phyloP scores from a whole-genome alignment of 2,113 vertebrate genomes.

The Euleptes europaea region DNA sequence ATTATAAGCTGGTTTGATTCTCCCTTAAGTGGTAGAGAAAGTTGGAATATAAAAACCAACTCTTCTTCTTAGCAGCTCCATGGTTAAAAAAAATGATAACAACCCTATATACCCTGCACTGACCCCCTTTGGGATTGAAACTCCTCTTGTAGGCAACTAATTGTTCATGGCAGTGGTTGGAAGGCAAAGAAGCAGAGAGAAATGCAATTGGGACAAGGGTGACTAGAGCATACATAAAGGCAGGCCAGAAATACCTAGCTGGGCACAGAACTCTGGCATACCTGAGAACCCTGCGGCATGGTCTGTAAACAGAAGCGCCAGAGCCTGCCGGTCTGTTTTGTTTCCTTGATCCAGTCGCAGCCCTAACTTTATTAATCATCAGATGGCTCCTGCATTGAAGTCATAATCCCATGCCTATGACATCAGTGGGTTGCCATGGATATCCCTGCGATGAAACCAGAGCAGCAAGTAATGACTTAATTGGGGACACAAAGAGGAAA shows the following conservation, averaged over 20 bases:
- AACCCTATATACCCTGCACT: too few relatives aligned
- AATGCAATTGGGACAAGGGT: too few relatives aligned
- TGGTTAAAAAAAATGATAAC: too few relatives aligned
- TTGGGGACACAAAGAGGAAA: conserved; percentile 15
- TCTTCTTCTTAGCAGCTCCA: too few relatives aligned
- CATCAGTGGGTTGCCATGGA: neutral
- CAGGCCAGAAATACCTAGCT: neutral
- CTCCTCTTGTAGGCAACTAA: too few relatives aligned
- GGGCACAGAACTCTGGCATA: neutral
- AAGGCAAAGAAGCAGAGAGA: too few relatives aligned
- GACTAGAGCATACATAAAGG: neutral
- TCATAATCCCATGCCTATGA: neutral
- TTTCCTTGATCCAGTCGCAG: neutral
- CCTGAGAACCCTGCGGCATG: neutral
- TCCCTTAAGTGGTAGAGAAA: too few relatives aligned
- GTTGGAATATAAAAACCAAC: too few relatives aligned
- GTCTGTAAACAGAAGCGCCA: neutral
- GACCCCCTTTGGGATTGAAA: too few relatives aligned
- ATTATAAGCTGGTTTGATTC: too few relatives aligned
- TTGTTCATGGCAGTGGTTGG: too few relatives aligned
- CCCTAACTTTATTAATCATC: neutral
- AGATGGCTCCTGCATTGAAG: neutral
- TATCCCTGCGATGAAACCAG: accelerated
- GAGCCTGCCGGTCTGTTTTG: neutral
- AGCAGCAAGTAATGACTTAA: neutral